Base-by-base conservation (phyloP, 2,888 invertebrate genomes). In the Ornithoptera priamus region DNA sequence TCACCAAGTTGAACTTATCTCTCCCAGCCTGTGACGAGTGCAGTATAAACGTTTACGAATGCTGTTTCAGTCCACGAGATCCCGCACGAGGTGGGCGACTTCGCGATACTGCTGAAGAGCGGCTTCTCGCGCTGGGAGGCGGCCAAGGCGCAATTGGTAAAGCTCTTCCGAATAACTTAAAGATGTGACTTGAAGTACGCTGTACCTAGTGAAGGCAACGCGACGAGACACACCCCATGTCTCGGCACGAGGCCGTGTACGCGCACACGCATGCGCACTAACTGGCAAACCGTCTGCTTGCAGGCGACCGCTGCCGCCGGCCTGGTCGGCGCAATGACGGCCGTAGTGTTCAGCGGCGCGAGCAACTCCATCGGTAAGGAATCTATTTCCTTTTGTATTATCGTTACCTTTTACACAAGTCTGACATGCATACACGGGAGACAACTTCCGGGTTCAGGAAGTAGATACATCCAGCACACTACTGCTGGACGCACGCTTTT, bases 21-120 rank as follows among this genome's bases (percentile, higher is more conserved):
- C 10, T 39, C 10, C 6, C 10, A 7, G 10, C 39, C 6, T 8
- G 39, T 39, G 39, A 10, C 1, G 39, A 39, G 7, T 53, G 17
- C 10, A 6, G 17, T 53, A 17, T 53, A 15, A 53, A n/a, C 15
- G 15, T 53, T 53, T n/a, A 12, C 17, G 17, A 5, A 8, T 17
- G 53, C 53, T 72, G 30, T 75, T 85, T 76, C 95, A 88, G 95
- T 99, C 39, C 99, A 99, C 84, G 99, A 99, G 91, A 97, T 99
- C 70, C 99, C 99, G 0, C 99, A 99, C 85, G 99, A 99, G 89
- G 96, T 99, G n/a, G 99, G 99, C 0, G 99, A 99, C 88, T 99
- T 99, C 88, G 99, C 99, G 18, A 99, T 99, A 76, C 90, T 99
- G 56, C 93, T 99, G 69, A 96, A 95, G 75, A 96, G 97, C 62